A percentile compares a stretch with the other conserved stretches of the same genome.
phyloP scores from a whole-genome alignment of 2,113 vertebrate genomes.

The Gasterosteus nipponicus region DNA sequence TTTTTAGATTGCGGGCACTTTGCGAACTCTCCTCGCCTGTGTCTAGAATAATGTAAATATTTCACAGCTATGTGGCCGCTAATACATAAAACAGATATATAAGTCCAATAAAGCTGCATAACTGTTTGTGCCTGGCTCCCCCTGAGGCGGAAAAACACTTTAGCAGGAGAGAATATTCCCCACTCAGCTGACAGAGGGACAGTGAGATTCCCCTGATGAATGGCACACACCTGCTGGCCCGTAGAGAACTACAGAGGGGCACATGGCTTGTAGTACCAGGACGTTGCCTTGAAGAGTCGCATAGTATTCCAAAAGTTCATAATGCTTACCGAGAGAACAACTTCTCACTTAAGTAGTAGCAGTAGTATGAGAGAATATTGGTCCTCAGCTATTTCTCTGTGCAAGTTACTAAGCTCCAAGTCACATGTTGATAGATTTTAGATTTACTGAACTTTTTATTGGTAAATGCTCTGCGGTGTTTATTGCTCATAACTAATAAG shows the following conservation, averaged over 20 bases:
- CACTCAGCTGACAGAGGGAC: conserved; percentile 65
- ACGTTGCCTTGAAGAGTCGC: conserved; percentile 27
- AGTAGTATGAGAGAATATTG: background rate
- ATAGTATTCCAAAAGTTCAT: conserved; percentile 28
- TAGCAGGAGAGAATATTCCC: conserved; percentile 72
- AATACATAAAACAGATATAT: conserved; percentile 86
- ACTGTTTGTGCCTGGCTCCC: conserved; percentile 76
- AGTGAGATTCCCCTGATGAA: conserved; percentile 68
- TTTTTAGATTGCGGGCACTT: conserved; percentile 85
- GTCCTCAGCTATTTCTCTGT: conserved; percentile 14
- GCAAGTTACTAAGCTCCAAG: background rate
- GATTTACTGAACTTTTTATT: too few species aligned
- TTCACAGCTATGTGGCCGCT: conserved; percentile 77
- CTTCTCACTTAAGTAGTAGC: conserved; percentile 10
- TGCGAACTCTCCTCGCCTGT: conserved; percentile 76
- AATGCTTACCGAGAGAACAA: background rate
- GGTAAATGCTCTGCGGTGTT: conserved; percentile 29
- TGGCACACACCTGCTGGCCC: conserved; percentile 56
- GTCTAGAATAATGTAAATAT: conserved; percentile 85
- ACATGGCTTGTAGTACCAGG: conserved; percentile 20
- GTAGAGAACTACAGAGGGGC: conserved; percentile 9
- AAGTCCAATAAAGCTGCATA: conserved; percentile 84
- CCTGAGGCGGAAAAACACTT: conserved; percentile 74
- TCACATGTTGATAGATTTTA: conserved; percentile 12
- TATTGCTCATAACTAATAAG: conserved; percentile 48